Evolutionary conservation across 2,113 vertebrate species (phyloP).

Genomic region (Okapia johnstoni): DNA sequence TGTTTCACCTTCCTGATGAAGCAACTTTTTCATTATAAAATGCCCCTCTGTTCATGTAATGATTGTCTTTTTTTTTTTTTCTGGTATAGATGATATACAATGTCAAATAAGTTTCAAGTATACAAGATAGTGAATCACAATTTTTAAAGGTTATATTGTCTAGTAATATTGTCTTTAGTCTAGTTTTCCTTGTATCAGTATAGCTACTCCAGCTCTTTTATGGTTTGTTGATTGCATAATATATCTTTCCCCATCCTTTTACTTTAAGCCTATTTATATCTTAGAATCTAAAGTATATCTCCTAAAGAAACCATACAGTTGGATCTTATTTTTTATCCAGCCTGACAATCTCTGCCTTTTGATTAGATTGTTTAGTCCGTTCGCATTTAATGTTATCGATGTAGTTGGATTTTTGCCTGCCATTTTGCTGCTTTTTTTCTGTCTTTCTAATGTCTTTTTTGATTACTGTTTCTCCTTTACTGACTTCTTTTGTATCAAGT

Average conservation of each 20-base stretch:
- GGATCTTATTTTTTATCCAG: neutral
- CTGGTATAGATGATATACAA: neutral
- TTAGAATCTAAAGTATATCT: neutral
- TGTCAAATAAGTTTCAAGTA: neutral
- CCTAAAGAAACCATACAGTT: neutral
- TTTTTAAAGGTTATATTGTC: neutral
- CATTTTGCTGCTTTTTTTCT: neutral
- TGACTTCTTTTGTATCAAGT: neutral
- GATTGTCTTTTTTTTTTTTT: neutral
- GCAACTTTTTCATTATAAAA: neutral
- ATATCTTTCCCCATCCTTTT: neutral
- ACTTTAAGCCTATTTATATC: neutral
- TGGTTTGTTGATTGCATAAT: neutral
- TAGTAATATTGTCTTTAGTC: neutral
- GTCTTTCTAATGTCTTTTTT: neutral
- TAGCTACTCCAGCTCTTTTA: neutral
- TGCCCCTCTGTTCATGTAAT: neutral
- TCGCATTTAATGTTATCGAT: neutral
- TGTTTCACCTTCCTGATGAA: neutral
- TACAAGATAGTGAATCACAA: neutral
- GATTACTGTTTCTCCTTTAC: neutral
- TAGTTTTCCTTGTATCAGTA: neutral
- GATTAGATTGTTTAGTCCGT: neutral
- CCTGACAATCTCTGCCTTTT: neutral
- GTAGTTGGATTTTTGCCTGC: neutral